Evolutionary conservation across 2,797 vertebrate genomes (phyloP), one percentile per base, ranked within the genome.

Genomic region (Rhinogobio ventralis): DNA sequence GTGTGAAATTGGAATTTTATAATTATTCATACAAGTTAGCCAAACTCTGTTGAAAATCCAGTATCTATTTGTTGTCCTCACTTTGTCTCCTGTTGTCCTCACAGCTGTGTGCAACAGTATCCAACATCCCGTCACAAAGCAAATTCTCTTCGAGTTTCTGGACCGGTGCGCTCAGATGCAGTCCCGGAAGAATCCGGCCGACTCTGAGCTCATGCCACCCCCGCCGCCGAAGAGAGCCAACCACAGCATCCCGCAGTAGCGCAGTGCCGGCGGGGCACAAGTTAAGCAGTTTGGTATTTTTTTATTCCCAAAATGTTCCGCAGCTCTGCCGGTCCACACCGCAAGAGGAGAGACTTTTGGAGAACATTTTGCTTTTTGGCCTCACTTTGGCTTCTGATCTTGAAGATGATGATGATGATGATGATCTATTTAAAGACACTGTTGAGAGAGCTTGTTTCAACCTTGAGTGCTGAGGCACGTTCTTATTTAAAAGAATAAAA

Each of bases 81-180:
- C 79, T 74, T 88, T 74, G 79, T 89, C 86, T 79, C 57, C 4
- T 73, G 25, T 82, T 10, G 7, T 62, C 80, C 53, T 79, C 87
- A 67, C 94, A 99, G 98, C 97, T 92, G 97, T 99, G 85, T 99
- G 98, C 89, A 97, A 96, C 91, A 98, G 97, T 93, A 99, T 99
- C 94, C 94, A 95, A 90, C 95, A 96, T 88, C 98, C 98, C 0
- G 98, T 99, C 92, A 99, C 98, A 0, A 99, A 99, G 95, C 96
- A 97, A 90, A 96, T 97, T 90, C 96, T 99, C 45, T 95, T 99
- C 86, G 95, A 97, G 93, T 97, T 96, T 86, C 95, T 99, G 88
- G 97, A 98, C 91, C 96, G 96, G 91, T 96, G 95, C 82, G 87
- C 93, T 33, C 93, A 96, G 86, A 94, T 94, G 90, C 97, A 97